Base-by-base conservation (phyloP, 2,797 vertebrate genomes). In the Myripristis jacobus region DNA sequence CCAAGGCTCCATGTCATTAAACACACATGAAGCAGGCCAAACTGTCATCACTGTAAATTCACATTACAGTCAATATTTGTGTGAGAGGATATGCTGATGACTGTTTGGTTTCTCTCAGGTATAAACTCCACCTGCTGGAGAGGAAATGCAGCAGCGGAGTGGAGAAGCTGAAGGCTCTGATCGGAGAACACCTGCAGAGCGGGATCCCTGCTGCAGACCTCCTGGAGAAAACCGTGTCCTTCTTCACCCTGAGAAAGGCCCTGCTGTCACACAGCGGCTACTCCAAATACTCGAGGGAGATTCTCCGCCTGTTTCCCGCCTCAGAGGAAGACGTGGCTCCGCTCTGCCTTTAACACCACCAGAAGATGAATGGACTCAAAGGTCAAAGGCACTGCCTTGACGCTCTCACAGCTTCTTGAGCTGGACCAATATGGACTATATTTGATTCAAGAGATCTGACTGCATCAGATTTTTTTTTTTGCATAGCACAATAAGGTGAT, bases 101-200 rank as follows among this genome's bases (percentile, higher is more conserved):
- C 19, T 9, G 6, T 10, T 62, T 55, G 70, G 24, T 55, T 72
- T 75, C 29, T 51, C 21, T 58, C 84, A 94, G 94, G 75, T 94
- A 88, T 73, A 94, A 92, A 67, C 91, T 94, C 29, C 68, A 91
- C 78, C 88, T 85, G 76, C 29, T 94, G 81, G 93, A 94, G 85
- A 91, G 84, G 72, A 94, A 91, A 53, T 94, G 92, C 83, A 85
- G 82, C 85, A 88, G 34, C 0, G 88, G 88, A 13, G 79, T 94
- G 76, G 93, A 94, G 77, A 93, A 91, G 62, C 84, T 94, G 73
- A 94, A 86, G 85, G 82, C 86, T 41, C 83, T 91, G 50, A 70
- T 93, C 1, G 93, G 71, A 58, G 92, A 90, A 3, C 91, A 93
- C 48, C 81, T 93, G 43, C 89, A 92, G 53, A 89, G 85, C 0